Base-by-base conservation (phyloP, 2,888 invertebrate species). In the Thecophora atra region DNA sequence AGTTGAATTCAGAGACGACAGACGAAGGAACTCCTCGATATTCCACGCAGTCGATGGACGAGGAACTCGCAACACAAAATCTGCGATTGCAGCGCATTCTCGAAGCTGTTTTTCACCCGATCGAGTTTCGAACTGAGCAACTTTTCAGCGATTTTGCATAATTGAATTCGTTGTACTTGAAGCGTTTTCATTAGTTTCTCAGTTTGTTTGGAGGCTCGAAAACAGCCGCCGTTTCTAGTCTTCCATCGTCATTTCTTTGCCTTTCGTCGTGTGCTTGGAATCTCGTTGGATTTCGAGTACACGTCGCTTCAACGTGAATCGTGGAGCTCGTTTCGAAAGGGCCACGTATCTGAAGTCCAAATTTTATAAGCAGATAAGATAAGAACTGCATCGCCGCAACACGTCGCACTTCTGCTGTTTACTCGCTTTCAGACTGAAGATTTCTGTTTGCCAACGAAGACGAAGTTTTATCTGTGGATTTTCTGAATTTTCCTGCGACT, bases 321-420 rank as follows among this genome's bases (percentile, higher is more conserved):
- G 28, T 28, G 24, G 28, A 30, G 17, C n/a, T 52, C 15, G 26
- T 30, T 30, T 26, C 58, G 58, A 42, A 54, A 56, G 52, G 64
- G 63, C 68, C 72, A 68, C 51, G 66, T 72, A 69, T 68, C 68
- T 54, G 64, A 68, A 69, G 54, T n/a, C 58, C 56, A 64, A 63
- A 67, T 28, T 26, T 37, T 56, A 52, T 52, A 37, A 15, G 37
- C n/a, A 26, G 72, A 72, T 72, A 72, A 72, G 72, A 72, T 72
- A 72, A 69, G 2, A 17, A 19, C 7, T 58, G 58, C 58, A 24
- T 3, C 26, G 21, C 24, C 52, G 47, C 47, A 19, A 28, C 13
- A 28, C 26, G 52, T 21, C 11, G 30, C 52, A 30, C 19, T 19
- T 8, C 28, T 19, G 21, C 13, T n/a, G 44, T 28, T 69, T 58